Conservation (phyloP, 37 sponge, comb jelly and placozoan genomes). For the Eunapius fragilis region DNA sequence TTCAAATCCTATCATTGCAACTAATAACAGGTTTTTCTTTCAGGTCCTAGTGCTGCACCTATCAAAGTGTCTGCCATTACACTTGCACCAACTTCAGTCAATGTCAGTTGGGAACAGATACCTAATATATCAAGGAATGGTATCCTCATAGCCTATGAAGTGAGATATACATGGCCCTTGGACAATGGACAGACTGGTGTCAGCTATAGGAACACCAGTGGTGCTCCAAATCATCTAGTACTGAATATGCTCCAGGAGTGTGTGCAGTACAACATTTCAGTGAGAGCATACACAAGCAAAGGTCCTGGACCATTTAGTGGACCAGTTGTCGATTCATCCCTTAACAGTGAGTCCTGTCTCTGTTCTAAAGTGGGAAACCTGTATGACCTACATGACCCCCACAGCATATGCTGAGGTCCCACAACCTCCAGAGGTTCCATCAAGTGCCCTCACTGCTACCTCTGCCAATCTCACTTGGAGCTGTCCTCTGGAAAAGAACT, state of each 20-base stretch:
- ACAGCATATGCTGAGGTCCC: background rate
- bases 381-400: background rate
- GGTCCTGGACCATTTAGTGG: background rate
- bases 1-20: background rate
- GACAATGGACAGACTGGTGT: background rate
- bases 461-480: background rate
- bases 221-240: background rate
- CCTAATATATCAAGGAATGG: background rate
- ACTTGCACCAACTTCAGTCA: background rate
- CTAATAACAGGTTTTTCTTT: too few relatives aligned
- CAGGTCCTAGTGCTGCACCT: background rate
- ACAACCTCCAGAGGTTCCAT: background rate
- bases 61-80: background rate
- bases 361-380: background rate
- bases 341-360: background rate
- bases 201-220: background rate
- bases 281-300: background rate
- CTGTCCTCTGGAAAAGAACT: background rate
- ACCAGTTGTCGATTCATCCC: background rate
- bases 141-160: background rate
- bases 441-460: background rate
- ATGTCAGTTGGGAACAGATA: background rate
- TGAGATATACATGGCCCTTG: background rate
- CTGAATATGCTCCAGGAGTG: background rate
- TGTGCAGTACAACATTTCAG: background rate